A percentile compares a stretch with the other conserved stretches of the same genome.
Conservation (phyloP, 2,113 vertebrate genomes). For the Ceratotherium simum region DNA sequence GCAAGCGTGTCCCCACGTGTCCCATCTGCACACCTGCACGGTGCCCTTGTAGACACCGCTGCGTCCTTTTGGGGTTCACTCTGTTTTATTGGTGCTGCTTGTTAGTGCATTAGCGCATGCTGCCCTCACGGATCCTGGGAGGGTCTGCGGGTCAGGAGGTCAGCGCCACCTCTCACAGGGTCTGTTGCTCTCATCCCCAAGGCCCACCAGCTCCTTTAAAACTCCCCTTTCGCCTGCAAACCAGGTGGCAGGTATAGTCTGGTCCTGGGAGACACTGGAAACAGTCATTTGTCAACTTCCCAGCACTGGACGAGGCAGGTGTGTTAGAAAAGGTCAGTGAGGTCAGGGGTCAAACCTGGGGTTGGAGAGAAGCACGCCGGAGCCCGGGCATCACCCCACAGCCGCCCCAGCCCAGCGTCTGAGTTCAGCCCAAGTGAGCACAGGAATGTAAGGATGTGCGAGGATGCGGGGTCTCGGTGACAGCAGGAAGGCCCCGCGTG, state of each 20-base stretch:
- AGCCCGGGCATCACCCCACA: background rate
- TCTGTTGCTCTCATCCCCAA: background rate
- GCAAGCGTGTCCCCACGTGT: no score
- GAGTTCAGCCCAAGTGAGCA: conserved; percentile 78
- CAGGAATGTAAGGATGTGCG: conserved; percentile 87
- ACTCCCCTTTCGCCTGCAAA: background rate
- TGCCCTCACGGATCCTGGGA: background rate
- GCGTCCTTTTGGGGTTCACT: background rate
- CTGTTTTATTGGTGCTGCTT: background rate
- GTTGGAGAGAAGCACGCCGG: background rate
- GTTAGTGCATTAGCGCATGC: background rate
- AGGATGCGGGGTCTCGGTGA: background rate
- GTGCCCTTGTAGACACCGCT: background rate
- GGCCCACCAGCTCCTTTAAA: background rate
- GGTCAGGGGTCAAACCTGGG: background rate
- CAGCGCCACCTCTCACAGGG: background rate
- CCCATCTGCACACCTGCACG: background rate
- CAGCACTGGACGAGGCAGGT: background rate
- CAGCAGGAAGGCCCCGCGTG: background rate
- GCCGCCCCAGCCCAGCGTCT: background rate
- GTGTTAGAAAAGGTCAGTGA: conserved; percentile 27
- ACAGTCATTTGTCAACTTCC: background rate
- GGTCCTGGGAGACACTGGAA: background rate
- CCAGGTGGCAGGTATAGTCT: background rate
- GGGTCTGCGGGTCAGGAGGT: background rate